phyloP scores from a whole-genome alignment of 2,888 invertebrate genomes.

The Hyalella azteca region DNA sequence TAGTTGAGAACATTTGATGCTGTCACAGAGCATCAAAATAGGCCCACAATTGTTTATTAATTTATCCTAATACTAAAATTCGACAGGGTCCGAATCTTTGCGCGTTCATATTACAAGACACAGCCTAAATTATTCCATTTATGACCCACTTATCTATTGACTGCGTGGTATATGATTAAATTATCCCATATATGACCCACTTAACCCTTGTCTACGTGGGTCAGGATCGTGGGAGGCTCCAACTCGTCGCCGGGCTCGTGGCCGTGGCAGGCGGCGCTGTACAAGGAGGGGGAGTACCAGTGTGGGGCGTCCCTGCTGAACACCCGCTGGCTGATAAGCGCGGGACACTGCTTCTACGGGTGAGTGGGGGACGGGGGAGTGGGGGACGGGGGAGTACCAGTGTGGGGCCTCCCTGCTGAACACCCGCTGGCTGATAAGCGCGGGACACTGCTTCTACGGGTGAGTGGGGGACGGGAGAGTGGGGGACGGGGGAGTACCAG shows the following conservation, averaged over 20 bases:
- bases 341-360: conserved; percentile 83
- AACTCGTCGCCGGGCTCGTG: conserved; percentile 78
- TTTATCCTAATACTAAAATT: no score
- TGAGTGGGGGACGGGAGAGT: no score
- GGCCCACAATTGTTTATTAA: no score
- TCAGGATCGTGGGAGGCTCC: conserved; percentile 79
- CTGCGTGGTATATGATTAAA: no score
- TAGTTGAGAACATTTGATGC: no score
- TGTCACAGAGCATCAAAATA: no score
- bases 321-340: conserved; percentile 76
- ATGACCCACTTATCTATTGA: no score
- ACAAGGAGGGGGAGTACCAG: conserved; percentile 83
- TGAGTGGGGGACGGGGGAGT: conserved; percentile 74
- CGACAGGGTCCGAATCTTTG: no score
- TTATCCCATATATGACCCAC: neutral
- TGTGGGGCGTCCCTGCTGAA: conserved; percentile 79
- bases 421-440: neutral
- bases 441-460: neutral
- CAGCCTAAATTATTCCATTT: no score
- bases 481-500: conserved; percentile 83
- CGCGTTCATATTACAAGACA: no score
- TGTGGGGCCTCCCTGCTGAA: conserved; percentile 65
- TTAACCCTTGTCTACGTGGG: neutral
- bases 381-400: conserved; percentile 80
- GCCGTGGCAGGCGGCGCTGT: conserved; percentile 87